Evolutionary conservation across 2,797 vertebrate species (phyloP).

Genomic region (Rhinoraja longicauda): DNA sequence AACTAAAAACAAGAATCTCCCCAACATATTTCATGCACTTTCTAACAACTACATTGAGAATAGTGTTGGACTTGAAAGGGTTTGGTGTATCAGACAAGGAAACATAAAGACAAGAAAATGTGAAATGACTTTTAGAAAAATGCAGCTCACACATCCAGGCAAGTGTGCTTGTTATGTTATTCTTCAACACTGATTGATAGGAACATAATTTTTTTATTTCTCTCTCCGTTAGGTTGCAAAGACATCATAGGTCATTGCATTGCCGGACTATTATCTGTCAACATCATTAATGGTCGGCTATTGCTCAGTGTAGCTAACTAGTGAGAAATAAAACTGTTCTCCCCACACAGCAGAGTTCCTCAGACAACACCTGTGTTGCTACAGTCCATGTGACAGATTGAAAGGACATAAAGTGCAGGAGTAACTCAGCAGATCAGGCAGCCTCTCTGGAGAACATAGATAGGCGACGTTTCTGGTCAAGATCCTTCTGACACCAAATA

Average conservation of each 20-base stretch:
- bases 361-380: neutral
- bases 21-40: neutral
- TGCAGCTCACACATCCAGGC: neutral
- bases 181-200: neutral
- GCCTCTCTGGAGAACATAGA: too few relatives aligned
- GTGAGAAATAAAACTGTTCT: neutral
- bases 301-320: neutral
- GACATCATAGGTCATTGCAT: neutral
- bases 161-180: neutral
- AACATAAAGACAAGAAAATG: neutral
- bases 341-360: neutral
- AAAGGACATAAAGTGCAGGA: too few relatives aligned
- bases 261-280: neutral
- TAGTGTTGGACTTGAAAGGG: neutral
- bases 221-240: neutral
- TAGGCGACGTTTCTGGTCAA: too few relatives aligned
- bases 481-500: neutral
- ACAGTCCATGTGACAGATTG: neutral
- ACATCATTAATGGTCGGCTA: conserved; percentile 6
- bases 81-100: neutral
- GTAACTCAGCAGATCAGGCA: too few relatives aligned
- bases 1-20: neutral
- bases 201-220: neutral
- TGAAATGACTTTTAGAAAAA: neutral
- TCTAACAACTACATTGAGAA: neutral